Conservation (phyloP, 2,888 invertebrate genomes). For the Gortyna flavago region DNA sequence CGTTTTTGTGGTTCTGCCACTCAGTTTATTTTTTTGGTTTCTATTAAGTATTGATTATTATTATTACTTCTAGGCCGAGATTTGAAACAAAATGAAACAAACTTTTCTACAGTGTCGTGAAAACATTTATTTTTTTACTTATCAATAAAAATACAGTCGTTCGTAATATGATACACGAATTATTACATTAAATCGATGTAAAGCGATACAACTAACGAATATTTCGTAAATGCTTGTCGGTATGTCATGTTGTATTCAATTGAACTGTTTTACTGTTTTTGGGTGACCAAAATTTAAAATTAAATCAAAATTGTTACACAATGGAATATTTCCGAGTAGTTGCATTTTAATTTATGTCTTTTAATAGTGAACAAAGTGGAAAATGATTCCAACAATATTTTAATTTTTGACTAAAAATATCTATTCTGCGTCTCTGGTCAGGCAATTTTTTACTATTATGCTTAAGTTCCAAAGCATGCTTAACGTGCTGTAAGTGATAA, state of each 20-base stretch:
- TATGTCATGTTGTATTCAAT: conserved; percentile 77
- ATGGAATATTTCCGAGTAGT: neutral
- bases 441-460: conserved; percentile 14
- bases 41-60: neutral
- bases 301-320: neutral
- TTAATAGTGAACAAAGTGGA: neutral
- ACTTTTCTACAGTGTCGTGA: conserved; percentile 72
- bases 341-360: neutral
- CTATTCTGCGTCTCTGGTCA: neutral
- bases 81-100: conserved; percentile 41
- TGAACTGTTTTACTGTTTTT: conserved; percentile 70
- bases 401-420: conserved; percentile 19
- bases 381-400: neutral
- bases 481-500: conserved; percentile 54
- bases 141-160: conserved; percentile 83
- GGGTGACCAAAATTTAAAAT: conserved; percentile 33
- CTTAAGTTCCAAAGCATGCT: conserved; percentile 21
- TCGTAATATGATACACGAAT: conserved; percentile 75
- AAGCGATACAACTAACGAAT: conserved; percentile 72
- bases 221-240: conserved; percentile 83
- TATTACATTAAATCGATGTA: conserved; percentile 72
- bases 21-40: neutral
- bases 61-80: neutral
- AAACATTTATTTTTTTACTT: conserved; percentile 83
- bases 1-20: neutral